Conservation (phyloP, 2,888 invertebrate genomes). For the Linyphia triangularis region DNA sequence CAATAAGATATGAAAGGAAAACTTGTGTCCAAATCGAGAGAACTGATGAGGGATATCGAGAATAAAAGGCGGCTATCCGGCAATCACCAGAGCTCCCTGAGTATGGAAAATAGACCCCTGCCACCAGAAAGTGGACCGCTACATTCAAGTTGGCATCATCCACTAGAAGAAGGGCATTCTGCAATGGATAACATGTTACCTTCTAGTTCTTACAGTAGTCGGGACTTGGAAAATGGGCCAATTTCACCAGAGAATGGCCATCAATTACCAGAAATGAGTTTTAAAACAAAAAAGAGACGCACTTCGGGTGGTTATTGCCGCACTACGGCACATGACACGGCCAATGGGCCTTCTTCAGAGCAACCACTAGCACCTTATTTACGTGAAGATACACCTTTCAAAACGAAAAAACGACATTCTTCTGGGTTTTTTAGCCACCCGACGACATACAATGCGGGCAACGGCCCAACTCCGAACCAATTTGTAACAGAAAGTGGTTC, state of each 20-base stretch:
- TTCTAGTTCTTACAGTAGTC: not conserved
- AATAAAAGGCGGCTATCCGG: not conserved
- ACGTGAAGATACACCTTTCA: not conserved
- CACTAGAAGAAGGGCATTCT: not conserved
- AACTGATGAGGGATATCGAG: constrained; percentile 6
- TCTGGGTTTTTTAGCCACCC: not conserved
- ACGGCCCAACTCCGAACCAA: too few species aligned
- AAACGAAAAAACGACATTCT: not conserved
- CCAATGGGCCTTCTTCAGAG: not conserved
- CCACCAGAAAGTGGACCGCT: not conserved
- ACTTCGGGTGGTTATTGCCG: too few species aligned
- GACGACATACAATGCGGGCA: too few species aligned
- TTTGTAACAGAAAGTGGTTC: too few species aligned
- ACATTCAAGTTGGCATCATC: not conserved
- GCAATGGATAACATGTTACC: not conserved
- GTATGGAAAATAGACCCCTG: not conserved
- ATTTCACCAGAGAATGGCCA: not conserved
- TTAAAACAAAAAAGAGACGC: not conserved
- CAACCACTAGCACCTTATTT: not conserved
- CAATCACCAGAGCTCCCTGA: not conserved
- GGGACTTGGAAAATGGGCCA: not conserved
- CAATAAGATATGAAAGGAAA: constrained; percentile 32
- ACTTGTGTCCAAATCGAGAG: constrained; percentile 20
- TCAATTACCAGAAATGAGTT: not conserved
- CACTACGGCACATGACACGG: not conserved